A percentile compares a stretch with the other conserved stretches of the same genome.
These are phyloP conservation scores for Planococcus citri DNA, from an alignment of 1,140 invertebrate species.

Conservation along the genomic window DNA sequence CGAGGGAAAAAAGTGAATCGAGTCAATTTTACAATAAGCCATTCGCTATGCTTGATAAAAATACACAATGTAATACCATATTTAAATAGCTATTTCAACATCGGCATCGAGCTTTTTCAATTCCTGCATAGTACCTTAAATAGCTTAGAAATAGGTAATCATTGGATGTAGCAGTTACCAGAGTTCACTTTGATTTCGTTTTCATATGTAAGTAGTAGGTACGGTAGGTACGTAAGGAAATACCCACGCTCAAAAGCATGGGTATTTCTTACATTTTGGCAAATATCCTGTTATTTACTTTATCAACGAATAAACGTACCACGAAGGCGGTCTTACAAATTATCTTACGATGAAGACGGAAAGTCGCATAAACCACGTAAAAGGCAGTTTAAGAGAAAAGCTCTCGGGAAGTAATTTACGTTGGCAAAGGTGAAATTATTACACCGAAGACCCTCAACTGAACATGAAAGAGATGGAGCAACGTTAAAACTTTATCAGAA, in stretches of 20 bases:
- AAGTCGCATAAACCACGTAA: constrained; percentile 1
- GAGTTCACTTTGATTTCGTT: background rate
- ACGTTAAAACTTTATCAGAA: constrained; percentile 3
- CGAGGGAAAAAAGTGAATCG: no score
- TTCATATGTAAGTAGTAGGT: background rate
- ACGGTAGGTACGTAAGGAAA: background rate
- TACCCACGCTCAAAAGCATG: background rate
- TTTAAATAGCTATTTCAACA: no score
- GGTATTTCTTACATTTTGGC: background rate
- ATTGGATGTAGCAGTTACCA: background rate
- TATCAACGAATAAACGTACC: background rate
- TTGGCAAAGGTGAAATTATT: constrained; percentile 8
- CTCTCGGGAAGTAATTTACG: constrained; percentile 6
- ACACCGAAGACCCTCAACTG: background rate
- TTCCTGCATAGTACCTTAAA: no score
- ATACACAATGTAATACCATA: no score
- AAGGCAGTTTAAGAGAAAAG: constrained; percentile 6
- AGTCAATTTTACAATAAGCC: no score
- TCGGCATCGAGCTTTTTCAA: no score
- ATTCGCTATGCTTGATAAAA: no score
- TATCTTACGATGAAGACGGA: constrained; percentile 2
- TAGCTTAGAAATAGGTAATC: no score
- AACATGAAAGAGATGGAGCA: background rate
- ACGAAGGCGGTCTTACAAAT: constrained; percentile 6
- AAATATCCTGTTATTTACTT: background rate